These are phyloP conservation scores for Lutjanus campechanus DNA, from an alignment of 2,797 vertebrate species.

Conservation along the genomic window DNA sequence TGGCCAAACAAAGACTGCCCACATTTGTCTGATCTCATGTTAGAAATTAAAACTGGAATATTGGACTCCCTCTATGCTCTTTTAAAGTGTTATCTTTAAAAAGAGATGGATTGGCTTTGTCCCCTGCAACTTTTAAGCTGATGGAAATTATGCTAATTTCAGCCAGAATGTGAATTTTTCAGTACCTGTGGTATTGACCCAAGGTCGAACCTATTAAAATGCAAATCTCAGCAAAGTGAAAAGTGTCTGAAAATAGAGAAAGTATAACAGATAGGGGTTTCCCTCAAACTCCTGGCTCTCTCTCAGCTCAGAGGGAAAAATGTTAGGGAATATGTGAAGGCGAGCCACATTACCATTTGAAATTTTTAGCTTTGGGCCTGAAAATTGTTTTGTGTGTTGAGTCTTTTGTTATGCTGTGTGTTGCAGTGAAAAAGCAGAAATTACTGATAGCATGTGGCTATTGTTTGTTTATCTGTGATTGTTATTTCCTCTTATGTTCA, in stretches of 20 bases:
- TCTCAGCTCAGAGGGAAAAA: constrained; percentile 54
- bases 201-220: constrained; percentile 89
- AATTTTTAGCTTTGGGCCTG: constrained; percentile 53
- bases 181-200: constrained; percentile 87
- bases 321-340: constrained; percentile 50
- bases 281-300: constrained; percentile 62
- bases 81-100: constrained; percentile 79
- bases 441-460: constrained; percentile 32
- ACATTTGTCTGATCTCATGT: constrained; percentile 51
- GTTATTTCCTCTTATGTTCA: constrained; percentile 14
- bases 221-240: constrained; percentile 86
- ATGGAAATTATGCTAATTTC: constrained; percentile 90
- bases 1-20: constrained; percentile 17
- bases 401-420: constrained; percentile 50
- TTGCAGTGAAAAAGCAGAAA: constrained; percentile 64
- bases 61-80: constrained; percentile 61
- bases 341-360: constrained; percentile 61
- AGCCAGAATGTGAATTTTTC: constrained; percentile 81
- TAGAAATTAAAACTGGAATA: constrained; percentile 65
- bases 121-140: constrained; percentile 83
- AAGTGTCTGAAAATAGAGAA: constrained; percentile 80
- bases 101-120: constrained; percentile 81
- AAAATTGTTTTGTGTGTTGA: constrained; percentile 52
- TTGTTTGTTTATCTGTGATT: constrained; percentile 2
- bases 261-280: constrained; percentile 67